Evolutionary conservation across 2,888 invertebrate genomes (phyloP).

Genomic region (Heliconius hortense): DNA sequence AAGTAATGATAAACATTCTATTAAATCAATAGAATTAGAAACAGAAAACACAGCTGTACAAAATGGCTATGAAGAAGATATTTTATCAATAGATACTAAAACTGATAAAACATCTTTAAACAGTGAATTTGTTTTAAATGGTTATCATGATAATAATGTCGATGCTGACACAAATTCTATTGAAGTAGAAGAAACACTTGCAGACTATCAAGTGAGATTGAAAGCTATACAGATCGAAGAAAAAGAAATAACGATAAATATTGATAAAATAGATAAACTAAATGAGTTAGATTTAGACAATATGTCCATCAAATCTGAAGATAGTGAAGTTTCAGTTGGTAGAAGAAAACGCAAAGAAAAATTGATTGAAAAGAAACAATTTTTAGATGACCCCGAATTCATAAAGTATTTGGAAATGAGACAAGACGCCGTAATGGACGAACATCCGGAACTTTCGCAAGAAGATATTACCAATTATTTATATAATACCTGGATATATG

Average conservation of each 20-base stretch:
- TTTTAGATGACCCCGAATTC: constrained; percentile 68
- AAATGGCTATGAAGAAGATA: constrained; percentile 16
- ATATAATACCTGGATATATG: constrained; percentile 75
- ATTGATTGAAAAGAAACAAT: constrained; percentile 45
- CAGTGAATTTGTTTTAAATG: constrained; percentile 1
- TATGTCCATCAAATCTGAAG: constrained; percentile 49
- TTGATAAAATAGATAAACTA: constrained; percentile 19
- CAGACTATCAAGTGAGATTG: constrained; percentile 11
- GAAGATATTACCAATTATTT: constrained; percentile 75
- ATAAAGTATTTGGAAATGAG: constrained; percentile 74
- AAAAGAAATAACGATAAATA: constrained; percentile 8
- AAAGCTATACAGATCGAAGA: constrained; percentile 27
- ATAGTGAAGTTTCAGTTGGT: constrained; percentile 51
- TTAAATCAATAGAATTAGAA: background rate
- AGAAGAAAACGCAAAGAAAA: constrained; percentile 51
- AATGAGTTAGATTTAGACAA: constrained; percentile 45
- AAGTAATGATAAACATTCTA: background rate
- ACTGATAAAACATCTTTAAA: constrained; percentile 12
- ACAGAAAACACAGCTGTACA: background rate
- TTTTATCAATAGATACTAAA: background rate
- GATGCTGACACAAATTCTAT: constrained; percentile 18
- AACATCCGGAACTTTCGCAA: constrained; percentile 76
- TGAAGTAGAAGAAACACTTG: constrained; percentile 19
- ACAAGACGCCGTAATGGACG: constrained; percentile 74
- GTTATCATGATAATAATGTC: background rate